Evolutionary conservation across 2,113 vertebrate species (phyloP).

Genomic region (Oreocharis arfaki): DNA sequence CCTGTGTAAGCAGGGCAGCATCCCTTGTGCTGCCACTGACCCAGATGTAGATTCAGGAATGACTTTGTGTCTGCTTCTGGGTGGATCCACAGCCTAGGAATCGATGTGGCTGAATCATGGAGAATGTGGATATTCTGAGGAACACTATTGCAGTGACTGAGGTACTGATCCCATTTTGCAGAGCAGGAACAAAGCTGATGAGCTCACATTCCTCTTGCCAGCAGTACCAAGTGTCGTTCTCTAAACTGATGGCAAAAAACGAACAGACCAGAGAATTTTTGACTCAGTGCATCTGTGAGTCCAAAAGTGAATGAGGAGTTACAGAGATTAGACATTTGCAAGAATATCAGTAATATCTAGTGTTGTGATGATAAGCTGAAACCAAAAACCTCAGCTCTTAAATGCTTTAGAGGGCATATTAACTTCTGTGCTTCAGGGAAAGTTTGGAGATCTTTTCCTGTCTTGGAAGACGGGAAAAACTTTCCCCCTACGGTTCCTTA

Average conservation of each 20-base stretch:
- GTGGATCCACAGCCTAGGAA: neutral
- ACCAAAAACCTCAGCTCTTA: neutral
- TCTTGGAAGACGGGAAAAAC: neutral
- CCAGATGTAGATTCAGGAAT: neutral
- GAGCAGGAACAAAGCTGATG: neutral
- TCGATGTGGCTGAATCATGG: accelerated
- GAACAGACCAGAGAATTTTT: neutral
- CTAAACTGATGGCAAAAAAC: neutral
- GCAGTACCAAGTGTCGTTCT: neutral
- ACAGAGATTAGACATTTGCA: neutral
- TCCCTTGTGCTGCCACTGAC: neutral
- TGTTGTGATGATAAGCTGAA: neutral
- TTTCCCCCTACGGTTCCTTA: neutral
- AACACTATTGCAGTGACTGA: neutral
- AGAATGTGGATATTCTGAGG: neutral
- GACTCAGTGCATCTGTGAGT: neutral
- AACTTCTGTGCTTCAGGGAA: neutral
- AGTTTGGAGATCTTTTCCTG: neutral
- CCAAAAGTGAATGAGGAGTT: neutral
- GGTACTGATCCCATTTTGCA: neutral
- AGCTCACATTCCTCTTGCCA: neutral
- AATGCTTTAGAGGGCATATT: neutral
- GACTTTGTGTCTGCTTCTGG: neutral
- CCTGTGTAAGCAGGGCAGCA: neutral
- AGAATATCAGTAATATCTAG: neutral